Evolutionary conservation across 2,113 vertebrate genomes (phyloP).

Genomic region (Cinclus cinclus): DNA sequence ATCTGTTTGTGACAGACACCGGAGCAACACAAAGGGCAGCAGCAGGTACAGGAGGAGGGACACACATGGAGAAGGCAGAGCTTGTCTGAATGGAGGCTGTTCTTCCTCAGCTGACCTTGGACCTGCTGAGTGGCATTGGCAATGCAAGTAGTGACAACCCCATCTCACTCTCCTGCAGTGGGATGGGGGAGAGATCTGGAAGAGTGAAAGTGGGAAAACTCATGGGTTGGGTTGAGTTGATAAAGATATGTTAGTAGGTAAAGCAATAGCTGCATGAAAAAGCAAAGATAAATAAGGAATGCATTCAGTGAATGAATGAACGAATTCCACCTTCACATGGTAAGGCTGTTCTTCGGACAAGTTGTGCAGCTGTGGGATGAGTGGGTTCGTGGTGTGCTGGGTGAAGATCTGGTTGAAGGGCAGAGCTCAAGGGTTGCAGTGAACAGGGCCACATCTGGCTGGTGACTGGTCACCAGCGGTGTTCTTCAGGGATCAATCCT

Average conservation of each 20-base stretch:
- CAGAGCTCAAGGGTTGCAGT: neutral
- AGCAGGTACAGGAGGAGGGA: neutral
- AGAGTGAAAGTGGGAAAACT: neutral
- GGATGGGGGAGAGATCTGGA: neutral
- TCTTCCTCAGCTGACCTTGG: neutral
- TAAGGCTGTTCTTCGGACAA: neutral
- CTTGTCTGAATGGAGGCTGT: neutral
- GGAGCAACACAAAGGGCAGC: fast-evolving
- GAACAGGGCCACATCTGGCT: neutral
- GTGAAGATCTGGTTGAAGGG: neutral
- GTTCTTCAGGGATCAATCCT: neutral
- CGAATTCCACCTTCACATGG: neutral
- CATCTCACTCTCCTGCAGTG: neutral
- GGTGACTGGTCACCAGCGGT: neutral
- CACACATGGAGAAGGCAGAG: neutral
- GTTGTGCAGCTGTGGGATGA: neutral
- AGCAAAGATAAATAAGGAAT: neutral
- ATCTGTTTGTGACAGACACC: fast-evolving
- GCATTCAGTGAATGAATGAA: neutral
- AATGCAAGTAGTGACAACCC: neutral
- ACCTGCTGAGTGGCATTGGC: neutral
- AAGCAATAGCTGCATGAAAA: neutral
- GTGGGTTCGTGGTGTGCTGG: neutral
- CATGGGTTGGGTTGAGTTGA: neutral
- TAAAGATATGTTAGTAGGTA: neutral